A percentile compares a stretch with the other conserved stretches of the same genome.
Conservation (phyloP, 1,140 invertebrate species). For the Bacillus rossius region DNA sequence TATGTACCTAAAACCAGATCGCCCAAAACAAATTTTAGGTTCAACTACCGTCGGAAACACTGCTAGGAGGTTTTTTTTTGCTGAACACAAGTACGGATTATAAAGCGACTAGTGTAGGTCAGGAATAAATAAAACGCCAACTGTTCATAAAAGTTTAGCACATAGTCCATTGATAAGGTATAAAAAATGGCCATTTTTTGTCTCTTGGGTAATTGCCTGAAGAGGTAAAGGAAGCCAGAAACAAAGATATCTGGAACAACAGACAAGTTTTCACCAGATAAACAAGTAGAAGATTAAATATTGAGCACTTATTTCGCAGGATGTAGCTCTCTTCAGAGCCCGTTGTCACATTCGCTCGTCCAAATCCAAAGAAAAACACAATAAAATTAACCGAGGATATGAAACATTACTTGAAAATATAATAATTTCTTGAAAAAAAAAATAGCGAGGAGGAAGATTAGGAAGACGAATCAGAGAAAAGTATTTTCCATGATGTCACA, state of each 20-base stretch:
- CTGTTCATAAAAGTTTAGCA: conserved; percentile 33
- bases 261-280: conserved; percentile 22
- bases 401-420: no score
- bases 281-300: not conserved
- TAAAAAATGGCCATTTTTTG: conserved; percentile 12
- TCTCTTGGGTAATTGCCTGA: conserved; percentile 27
- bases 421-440: no score
- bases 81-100: conserved; percentile 28
- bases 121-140: conserved; percentile 13
- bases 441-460: no score
- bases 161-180: conserved; percentile 32
- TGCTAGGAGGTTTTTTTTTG: conserved; percentile 33
- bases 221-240: conserved; percentile 24
- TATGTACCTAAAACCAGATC: no score
- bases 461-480: no score
- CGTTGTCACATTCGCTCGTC: no score
- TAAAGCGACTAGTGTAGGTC: conserved; percentile 24
- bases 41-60: conserved; percentile 38
- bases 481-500: no score
- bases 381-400: no score
- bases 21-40: conserved; percentile 26
- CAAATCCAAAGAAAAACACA: no score
- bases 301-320: no score
- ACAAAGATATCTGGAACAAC: conserved; percentile 23
- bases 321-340: no score